phyloP scores from a whole-genome alignment of 2,113 vertebrate genomes.

The Hymenochirus boettgeri region DNA sequence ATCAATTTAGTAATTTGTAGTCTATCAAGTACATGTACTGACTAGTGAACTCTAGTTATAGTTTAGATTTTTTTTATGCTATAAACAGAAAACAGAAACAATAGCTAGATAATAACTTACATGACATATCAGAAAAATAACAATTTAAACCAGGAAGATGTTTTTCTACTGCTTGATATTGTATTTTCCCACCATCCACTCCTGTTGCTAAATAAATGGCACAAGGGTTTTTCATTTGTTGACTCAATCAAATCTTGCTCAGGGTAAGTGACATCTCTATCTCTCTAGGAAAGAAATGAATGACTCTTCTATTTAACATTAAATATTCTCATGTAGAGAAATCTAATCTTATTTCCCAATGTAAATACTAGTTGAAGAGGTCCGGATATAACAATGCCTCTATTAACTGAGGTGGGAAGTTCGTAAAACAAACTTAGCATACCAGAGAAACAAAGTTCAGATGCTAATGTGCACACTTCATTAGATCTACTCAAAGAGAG shows the following conservation, averaged over 20 bases:
- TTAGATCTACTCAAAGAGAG: constrained; percentile 78
- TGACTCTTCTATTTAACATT: constrained; percentile 25
- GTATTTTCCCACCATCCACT: not conserved
- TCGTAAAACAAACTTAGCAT: constrained; percentile 5
- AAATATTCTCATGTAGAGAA: constrained; percentile 18
- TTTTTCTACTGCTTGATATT: not conserved
- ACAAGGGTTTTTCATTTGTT: not conserved
- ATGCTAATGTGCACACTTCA: constrained; percentile 74
- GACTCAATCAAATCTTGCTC: constrained; percentile 19
- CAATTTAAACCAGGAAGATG: not conserved
- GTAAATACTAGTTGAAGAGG: not conserved
- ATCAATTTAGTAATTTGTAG: too few relatives aligned
- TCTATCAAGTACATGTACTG: too few relatives aligned
- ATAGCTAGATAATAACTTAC: too few relatives aligned
- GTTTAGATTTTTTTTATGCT: too few relatives aligned
- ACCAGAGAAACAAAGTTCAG: constrained; percentile 66
- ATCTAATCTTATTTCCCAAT: constrained; percentile 15
- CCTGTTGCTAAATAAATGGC: not conserved
- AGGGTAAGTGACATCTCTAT: constrained; percentile 40
- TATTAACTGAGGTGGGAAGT: too few relatives aligned
- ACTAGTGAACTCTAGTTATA: too few relatives aligned
- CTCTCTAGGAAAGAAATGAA: constrained; percentile 12
- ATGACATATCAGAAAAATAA: too few relatives aligned
- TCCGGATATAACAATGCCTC: constrained; percentile 1
- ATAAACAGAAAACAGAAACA: too few relatives aligned